Evolutionary conservation across 2,113 vertebrate genomes (phyloP).

Genomic region (Perca schrenkii): DNA sequence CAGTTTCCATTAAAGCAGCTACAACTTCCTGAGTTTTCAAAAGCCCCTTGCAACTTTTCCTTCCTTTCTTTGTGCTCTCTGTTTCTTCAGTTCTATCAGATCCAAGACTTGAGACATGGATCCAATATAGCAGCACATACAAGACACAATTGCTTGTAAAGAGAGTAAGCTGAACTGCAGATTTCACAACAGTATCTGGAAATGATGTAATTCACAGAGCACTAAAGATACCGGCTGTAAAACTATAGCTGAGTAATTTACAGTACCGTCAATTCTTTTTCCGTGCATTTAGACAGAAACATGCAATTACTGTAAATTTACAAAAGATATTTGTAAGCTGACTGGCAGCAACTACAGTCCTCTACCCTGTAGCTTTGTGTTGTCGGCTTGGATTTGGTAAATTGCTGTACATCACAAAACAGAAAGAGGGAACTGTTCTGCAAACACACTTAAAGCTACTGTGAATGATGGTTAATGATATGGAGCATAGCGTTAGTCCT

Average conservation of each 20-base stretch:
- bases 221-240: background rate
- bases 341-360: too few species aligned
- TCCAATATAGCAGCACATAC: background rate
- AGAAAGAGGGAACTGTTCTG: background rate
- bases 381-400: background rate
- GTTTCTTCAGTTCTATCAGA: slow-evolving; percentile 19
- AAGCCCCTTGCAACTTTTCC: slow-evolving; percentile 23
- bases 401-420: background rate
- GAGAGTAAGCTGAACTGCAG: background rate
- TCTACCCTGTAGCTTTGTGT: background rate
- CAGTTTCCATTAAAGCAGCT: slow-evolving; percentile 34
- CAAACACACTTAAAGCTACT: background rate
- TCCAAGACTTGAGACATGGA: slow-evolving; percentile 8
- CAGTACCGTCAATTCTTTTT: background rate
- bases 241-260: background rate
- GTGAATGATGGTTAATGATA: background rate
- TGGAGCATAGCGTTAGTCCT: background rate
- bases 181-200: background rate
- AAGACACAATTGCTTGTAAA: slow-evolving; percentile 9
- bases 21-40: slow-evolving; percentile 58
- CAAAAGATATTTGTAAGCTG: background rate
- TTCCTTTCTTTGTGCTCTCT: slow-evolving; percentile 64
- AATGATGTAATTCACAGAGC: background rate
- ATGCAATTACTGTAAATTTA: background rate
- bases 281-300: background rate